phyloP scores from a whole-genome alignment of 2,113 vertebrate genomes.

The Buteo buteo region DNA sequence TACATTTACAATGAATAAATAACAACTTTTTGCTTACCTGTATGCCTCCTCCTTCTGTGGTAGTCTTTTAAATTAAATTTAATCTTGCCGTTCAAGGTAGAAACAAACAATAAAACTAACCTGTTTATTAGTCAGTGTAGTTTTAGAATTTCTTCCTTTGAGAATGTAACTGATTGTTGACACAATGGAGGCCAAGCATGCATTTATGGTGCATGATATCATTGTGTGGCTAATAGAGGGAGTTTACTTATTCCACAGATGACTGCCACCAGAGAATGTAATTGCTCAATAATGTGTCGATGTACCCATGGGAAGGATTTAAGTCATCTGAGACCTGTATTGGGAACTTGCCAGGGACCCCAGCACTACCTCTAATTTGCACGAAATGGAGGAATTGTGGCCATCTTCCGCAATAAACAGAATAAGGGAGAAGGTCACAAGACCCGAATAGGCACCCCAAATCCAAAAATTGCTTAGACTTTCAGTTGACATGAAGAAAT shows the following conservation, averaged over 20 bases:
- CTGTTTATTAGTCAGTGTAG: not conserved
- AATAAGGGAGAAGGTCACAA: not conserved
- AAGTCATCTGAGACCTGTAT: conserved; percentile 41
- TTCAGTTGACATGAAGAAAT: not conserved
- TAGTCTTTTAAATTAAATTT: not conserved
- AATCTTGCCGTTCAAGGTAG: not conserved
- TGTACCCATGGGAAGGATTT: conserved; percentile 45
- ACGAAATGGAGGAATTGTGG: not conserved
- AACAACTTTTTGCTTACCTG: not conserved
- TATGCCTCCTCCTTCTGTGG: not conserved
- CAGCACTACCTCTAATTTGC: not conserved
- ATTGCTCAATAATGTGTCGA: conserved; percentile 58
- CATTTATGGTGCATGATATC: conserved; percentile 50
- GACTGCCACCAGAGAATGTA: conserved; percentile 62
- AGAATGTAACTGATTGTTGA: conserved; percentile 38
- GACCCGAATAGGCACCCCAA: not conserved
- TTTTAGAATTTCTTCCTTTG: conserved; percentile 19
- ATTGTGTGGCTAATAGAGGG: conserved; percentile 30
- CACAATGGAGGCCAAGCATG: conserved; percentile 43
- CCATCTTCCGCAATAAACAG: not conserved
- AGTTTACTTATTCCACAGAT: conserved; percentile 54
- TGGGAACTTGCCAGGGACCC: conserved; percentile 45
- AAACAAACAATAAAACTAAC: not conserved
- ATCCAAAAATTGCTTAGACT: not conserved
- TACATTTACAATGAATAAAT: not conserved